Base-by-base conservation (phyloP, 2,113 vertebrate genomes). In the Azemiops feae region DNA sequence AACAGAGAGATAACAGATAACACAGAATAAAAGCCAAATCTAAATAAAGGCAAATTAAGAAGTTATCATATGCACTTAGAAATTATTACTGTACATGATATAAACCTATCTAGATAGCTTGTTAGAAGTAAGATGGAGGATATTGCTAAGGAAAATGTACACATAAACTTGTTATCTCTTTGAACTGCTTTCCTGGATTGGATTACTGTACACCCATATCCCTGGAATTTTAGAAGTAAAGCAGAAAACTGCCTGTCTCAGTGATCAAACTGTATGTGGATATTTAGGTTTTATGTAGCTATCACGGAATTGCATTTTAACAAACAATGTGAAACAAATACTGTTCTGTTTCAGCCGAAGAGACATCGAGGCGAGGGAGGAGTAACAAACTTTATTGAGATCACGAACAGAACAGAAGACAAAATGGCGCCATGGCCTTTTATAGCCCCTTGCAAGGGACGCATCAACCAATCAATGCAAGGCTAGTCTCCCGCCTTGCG, bases 1-100 rank as follows among this genome's bases (percentile, higher is more conserved):
- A 96, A 96, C 92, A 69, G 30, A 69, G 64, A 94, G 92, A 85
- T 94, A 93, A 92, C 92, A 92, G 90, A 94, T 34, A 34, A 69
- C 30, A 69, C 11, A n/a, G 30, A 4, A 57, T 92, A 85, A 30
- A 94, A 94, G 95, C 60, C 96, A 93, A 94, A 9, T 93, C 50
- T 93, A 74, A 89, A 18, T 74, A 94, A 86, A 6, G 92, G 91
- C 64, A 91, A 96, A 34, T 54, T 91, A 92, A 64, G 85, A 91
- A 85, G 81, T 27, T 81, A 93, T 89, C 52, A 85, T 88, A 7
- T 88, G 93, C 85, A 34, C 90, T 86, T 4, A 95, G 90, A 94
- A 96, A 96, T 95, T 89, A 92, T 69, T 74, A 60, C 92, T 43
- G 93, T 93, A 81, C 5, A 5, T 55, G 93, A 22, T 12, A 52